These are phyloP conservation scores for Andrena chrysosceles DNA, from an alignment of 2,888 invertebrate genomes.

Conservation along the genomic window DNA sequence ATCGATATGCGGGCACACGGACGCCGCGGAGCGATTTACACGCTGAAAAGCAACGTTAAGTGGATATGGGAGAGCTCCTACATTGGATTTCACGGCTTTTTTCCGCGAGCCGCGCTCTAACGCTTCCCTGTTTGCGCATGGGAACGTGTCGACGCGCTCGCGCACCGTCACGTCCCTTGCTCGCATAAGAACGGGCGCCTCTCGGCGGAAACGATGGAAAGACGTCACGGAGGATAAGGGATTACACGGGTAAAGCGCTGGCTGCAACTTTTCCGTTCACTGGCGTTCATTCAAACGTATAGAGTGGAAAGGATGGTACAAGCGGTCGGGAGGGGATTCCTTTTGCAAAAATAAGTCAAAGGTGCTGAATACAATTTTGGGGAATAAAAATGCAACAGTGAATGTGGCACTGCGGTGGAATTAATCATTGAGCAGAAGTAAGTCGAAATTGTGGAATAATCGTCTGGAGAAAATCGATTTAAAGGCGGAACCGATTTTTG, in stretches of 20 bases:
- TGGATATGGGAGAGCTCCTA: background rate
- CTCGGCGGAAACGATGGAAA: background rate
- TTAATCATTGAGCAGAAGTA: too few species aligned
- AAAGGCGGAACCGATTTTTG: too few species aligned
- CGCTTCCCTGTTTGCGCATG: constrained; percentile 9
- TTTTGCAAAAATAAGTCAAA: too few species aligned
- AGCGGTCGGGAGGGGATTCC: too few species aligned
- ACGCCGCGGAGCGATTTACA: constrained; percentile 9
- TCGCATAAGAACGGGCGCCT: constrained; percentile 11
- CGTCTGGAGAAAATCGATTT: too few species aligned
- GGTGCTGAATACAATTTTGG: too few species aligned
- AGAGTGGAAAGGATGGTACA: too few species aligned
- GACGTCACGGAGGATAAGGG: background rate
- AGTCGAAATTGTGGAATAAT: too few species aligned
- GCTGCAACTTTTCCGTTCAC: too few species aligned
- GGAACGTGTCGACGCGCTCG: background rate
- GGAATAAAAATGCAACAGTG: too few species aligned
- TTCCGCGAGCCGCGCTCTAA: constrained; percentile 21
- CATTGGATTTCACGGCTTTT: constrained; percentile 34
- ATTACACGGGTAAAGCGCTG: background rate
- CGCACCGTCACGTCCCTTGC: background rate
- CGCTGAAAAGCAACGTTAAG: background rate
- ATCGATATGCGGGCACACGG: constrained; percentile 59
- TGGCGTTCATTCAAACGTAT: too few species aligned
- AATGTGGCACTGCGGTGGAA: too few species aligned